phyloP scores from a whole-genome alignment of 2,797 vertebrate genomes.

The Lithobates sylvaticus region DNA sequence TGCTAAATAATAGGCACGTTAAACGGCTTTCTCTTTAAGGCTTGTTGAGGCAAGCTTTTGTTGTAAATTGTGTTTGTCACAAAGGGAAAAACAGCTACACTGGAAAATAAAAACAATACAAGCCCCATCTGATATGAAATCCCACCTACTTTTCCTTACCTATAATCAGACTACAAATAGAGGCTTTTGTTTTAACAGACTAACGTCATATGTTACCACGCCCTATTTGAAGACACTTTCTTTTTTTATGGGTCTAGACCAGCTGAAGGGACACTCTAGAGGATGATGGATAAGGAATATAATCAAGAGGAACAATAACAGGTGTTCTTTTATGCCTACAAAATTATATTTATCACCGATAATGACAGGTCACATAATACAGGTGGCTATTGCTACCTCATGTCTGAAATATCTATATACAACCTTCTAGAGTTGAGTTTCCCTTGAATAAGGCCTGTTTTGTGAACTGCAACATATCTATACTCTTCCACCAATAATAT shows the following conservation, averaged over 20 bases:
- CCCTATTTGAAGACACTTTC: neutral
- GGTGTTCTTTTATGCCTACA: constrained; percentile 29
- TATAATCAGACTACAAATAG: constrained; percentile 24
- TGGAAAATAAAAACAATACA: constrained; percentile 64
- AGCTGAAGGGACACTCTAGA: constrained; percentile 26
- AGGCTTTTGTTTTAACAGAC: neutral
- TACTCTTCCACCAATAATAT: neutral
- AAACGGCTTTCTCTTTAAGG: constrained; percentile 46
- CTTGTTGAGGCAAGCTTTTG: constrained; percentile 36
- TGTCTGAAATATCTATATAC: constrained; percentile 31
- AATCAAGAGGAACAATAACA: constrained; percentile 27
- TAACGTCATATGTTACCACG: constrained; percentile 13
- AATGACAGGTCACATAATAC: constrained; percentile 37
- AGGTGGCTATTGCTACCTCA: constrained; percentile 47
- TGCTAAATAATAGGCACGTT: constrained; percentile 39
- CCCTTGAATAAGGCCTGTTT: neutral
- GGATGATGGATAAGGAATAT: constrained; percentile 4
- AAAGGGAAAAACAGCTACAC: constrained; percentile 60
- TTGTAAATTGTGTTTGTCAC: constrained; percentile 56
- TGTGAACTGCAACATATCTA: neutral
- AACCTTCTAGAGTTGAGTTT: constrained; percentile 30
- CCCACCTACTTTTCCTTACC: constrained; percentile 67
- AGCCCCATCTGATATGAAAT: constrained; percentile 66
- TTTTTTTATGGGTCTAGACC: neutral
- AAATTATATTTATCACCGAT: constrained; percentile 36